Conservation (phyloP, 2,113 vertebrate species). For the Nothocercus nigrocapillus region DNA sequence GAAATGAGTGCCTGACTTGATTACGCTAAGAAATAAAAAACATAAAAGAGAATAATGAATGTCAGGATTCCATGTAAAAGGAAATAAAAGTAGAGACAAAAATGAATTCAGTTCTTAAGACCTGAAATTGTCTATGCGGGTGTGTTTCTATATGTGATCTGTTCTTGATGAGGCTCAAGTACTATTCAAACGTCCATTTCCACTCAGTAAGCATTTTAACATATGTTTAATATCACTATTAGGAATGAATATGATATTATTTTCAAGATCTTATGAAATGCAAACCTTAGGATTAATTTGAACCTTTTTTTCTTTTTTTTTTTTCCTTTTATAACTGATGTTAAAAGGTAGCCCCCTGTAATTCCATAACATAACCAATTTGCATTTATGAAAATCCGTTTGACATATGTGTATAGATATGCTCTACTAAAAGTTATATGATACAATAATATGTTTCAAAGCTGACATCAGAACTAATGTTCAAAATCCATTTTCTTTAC, state of each 20-base stretch:
- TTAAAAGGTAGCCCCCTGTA: neutral
- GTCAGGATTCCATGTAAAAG: neutral
- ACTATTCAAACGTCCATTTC: neutral
- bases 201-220: neutral
- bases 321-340: neutral
- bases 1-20: neutral
- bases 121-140: neutral
- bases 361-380: neutral
- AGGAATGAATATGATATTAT: conserved; percentile 8
- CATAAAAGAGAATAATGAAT: neutral
- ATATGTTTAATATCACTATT: neutral
- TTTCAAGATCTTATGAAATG: conserved; percentile 35
- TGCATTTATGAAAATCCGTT: neutral
- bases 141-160: neutral
- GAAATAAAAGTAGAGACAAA: neutral
- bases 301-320: neutral
- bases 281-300: neutral
- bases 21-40: neutral
- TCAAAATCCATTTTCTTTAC: neutral
- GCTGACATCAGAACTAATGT: neutral
- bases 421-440: neutral
- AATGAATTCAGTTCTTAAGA: neutral
- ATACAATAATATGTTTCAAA: neutral
- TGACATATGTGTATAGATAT: no score
- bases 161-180: neutral